These are phyloP conservation scores for Thalassarche chlororhynchos DNA, from an alignment of 2,113 vertebrate genomes.

Conservation along the genomic window DNA sequence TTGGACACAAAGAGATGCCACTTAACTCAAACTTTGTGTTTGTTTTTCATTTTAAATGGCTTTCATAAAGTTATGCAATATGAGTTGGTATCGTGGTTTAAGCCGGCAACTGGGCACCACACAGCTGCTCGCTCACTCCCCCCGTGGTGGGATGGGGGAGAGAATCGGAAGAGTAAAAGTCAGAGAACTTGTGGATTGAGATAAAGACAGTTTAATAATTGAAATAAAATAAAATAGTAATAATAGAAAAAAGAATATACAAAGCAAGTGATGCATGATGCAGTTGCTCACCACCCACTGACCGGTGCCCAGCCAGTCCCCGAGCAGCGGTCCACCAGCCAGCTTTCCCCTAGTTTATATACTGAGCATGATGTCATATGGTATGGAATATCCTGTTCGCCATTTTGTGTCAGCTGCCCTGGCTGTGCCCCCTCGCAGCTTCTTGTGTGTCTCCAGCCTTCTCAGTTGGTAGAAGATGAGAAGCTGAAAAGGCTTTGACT, in stretches of 20 bases:
- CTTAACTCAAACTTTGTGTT: background rate
- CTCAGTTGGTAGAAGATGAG: background rate
- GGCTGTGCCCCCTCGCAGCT: background rate
- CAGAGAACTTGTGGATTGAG: background rate
- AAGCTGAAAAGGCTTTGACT: background rate
- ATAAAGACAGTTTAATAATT: background rate
- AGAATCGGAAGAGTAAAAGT: background rate
- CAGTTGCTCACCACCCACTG: rapidly evolving
- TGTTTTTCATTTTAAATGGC: background rate
- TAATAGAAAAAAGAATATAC: background rate
- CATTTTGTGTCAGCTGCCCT: background rate
- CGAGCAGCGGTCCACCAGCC: rapidly evolving
- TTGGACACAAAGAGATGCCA: background rate
- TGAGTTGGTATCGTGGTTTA: background rate
- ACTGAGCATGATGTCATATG: background rate
- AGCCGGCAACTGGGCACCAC: background rate
- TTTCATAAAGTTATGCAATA: background rate
- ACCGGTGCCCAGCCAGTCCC: background rate
- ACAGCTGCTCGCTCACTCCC: background rate
- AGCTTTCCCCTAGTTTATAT: background rate
- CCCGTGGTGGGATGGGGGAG: background rate
- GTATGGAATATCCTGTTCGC: background rate
- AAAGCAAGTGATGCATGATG: background rate
- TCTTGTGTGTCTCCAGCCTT: background rate
- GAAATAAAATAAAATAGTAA: background rate